Conservation (phyloP, 2,113 vertebrate species). For the Talpa occidentalis region DNA sequence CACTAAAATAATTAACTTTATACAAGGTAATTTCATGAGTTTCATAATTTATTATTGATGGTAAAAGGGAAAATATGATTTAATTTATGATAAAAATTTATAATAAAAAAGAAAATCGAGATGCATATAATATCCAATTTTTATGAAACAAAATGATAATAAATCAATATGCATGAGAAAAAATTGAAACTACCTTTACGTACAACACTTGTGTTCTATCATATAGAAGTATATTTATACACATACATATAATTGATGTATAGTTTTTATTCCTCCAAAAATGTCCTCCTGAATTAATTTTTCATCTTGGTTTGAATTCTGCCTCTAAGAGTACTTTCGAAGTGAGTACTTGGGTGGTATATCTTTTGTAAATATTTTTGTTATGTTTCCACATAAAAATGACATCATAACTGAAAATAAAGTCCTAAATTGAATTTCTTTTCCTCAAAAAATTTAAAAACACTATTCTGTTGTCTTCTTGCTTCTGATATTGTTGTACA, state of each 20-base stretch:
- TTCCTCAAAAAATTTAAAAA: too few relatives aligned
- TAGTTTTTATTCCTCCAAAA: not conserved
- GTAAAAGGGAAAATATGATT: too few relatives aligned
- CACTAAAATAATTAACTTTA: not conserved
- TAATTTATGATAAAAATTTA: not conserved
- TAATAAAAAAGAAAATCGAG: not conserved
- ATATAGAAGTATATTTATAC: too few relatives aligned
- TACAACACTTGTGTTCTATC: too few relatives aligned
- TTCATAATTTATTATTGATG: too few relatives aligned
- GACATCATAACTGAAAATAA: too few relatives aligned
- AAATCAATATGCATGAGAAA: not conserved
- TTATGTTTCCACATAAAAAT: not conserved
- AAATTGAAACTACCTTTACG: not conserved
- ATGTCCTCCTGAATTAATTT: not conserved
- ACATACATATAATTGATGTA: too few relatives aligned
- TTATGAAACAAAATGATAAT: not conserved
- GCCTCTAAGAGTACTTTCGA: not conserved
- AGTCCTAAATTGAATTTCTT: too few relatives aligned
- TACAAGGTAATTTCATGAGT: not conserved
- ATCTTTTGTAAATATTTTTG: not conserved
- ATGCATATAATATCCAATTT: not conserved
- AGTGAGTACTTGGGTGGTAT: not conserved
- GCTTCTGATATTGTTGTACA: not conserved
- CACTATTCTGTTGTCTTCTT: not conserved
- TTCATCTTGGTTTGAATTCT: not conserved